These are phyloP conservation scores for Dasysyrphus tricinctus DNA, from an alignment of 2,888 invertebrate genomes.

Conservation along the genomic window DNA sequence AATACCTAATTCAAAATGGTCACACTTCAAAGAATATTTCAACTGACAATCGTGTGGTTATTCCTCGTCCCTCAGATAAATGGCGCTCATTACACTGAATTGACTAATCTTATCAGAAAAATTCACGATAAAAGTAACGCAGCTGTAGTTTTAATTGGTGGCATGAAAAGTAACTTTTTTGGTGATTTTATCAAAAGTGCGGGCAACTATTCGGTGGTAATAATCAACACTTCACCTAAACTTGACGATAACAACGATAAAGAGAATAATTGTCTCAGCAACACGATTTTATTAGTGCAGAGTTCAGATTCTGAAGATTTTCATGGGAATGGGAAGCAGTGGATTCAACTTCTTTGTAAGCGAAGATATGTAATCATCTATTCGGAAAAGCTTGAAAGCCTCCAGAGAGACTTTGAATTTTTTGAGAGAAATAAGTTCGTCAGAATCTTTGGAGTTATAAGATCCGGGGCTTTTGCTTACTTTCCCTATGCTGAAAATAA, in stretches of 20 bases:
- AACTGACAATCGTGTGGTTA: background rate
- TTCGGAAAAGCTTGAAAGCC: background rate
- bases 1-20: too few relatives aligned
- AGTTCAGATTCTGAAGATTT: background rate
- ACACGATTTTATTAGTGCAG: background rate
- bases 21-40: background rate
- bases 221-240: background rate
- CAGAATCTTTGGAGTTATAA: background rate
- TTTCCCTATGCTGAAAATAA: background rate
- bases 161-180: background rate
- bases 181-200: background rate
- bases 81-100: background rate
- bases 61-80: background rate
- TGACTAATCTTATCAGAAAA: background rate
- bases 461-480: background rate
- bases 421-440: background rate
- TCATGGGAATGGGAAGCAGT: background rate
- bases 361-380: background rate
- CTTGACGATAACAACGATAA: background rate
- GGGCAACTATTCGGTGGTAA: background rate
- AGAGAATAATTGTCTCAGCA: background rate
- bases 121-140: background rate
- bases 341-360: background rate
- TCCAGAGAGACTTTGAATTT: background rate
- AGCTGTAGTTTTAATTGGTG: background rate